A percentile compares a stretch with the other conserved stretches of the same genome.
Conservation (phyloP, 2,113 vertebrate genomes). For the Myrmophylax atrothorax region DNA sequence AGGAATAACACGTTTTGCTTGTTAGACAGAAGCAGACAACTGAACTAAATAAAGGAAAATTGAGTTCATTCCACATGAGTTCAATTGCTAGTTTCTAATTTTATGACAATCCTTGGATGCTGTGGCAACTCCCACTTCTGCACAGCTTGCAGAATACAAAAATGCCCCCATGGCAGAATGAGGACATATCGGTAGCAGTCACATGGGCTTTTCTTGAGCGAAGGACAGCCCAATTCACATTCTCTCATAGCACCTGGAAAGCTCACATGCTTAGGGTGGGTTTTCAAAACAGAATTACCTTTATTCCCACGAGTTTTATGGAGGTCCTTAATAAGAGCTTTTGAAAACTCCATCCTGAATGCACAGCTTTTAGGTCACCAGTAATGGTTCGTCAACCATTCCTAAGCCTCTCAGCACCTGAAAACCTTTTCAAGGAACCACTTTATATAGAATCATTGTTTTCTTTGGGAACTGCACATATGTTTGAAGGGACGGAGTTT, state of each 20-base stretch:
- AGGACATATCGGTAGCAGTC: neutral
- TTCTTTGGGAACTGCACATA: neutral
- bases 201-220: neutral
- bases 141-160: neutral
- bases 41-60: neutral
- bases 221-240: neutral
- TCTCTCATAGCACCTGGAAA: neutral
- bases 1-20: neutral
- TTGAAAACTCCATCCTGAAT: neutral
- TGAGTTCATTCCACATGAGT: neutral
- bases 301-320: neutral
- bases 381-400: neutral
- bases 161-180: neutral
- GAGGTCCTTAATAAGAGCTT: neutral
- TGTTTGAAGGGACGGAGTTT: neutral
- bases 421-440: slow-evolving; percentile 15
- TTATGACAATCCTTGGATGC: neutral
- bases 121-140: neutral
- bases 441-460: neutral
- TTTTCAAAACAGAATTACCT: neutral
- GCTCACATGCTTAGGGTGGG: neutral
- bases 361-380: neutral
- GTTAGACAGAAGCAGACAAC: neutral
- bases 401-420: neutral
- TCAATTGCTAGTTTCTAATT: neutral